Evolutionary conservation across 2,888 invertebrate genomes (phyloP), one percentile per base, ranked within the genome.

Genomic region (Cantharis flavilabris): DNA sequence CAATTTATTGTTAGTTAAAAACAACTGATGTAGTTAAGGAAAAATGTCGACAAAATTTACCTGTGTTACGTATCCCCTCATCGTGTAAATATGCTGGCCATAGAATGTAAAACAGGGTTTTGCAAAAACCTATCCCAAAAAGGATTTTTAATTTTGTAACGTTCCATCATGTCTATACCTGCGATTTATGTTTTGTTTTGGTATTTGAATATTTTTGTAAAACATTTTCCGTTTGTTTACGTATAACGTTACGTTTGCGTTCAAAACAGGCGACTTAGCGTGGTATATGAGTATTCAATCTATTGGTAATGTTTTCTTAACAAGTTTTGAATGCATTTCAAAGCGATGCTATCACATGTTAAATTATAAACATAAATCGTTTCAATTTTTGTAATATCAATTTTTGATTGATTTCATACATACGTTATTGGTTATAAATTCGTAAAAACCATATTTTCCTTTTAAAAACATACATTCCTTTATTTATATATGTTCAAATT

Each of bases 61-160:
- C 26, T 67, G 26, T 62, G 70, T 73, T 76, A 62, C 77, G 77
- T 63, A 73, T 67, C 23, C 33, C n/a, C 63, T 72, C 77, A 13
- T 67, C 14, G 30, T 20, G 77, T 74, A 77, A 77, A 74, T 64
- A 69, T 74, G 23, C 71, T 14, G 63, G 30, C 33, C n/a, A n/a
- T n/a, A 62, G 33, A 69, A 74, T 1, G 69, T 74, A 71, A 73
- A 73, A 76, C 73, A 73, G 71, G 70, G 76, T 73, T 74, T 77
- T 77, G 73, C 77, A 71, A 70, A 73, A 71, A 77, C 77, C 74
- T 74, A 71, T 77, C 72, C 77, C 73, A 74, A 72, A 76, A 71
- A 69, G 72, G 72, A 72, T 75, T 75, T 72, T 75, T 77, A 72
- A 77, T 77, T 77, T 75, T 75, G 71, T 77, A 77, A 77, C 77